Conservation (phyloP, 1,140 invertebrate species). For the Platorchestia sp. region DNA sequence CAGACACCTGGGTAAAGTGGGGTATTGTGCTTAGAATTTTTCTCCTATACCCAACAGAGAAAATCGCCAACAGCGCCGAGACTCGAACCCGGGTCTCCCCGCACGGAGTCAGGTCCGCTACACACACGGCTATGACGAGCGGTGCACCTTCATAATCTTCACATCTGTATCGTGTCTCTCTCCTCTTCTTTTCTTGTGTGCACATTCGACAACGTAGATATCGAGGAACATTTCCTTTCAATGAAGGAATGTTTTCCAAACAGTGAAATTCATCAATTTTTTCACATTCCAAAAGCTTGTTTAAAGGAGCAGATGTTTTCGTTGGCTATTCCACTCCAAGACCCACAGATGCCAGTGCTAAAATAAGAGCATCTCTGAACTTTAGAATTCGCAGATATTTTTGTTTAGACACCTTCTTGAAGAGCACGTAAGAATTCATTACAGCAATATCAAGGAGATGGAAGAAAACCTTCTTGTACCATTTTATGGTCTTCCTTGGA, state of each 20-base stretch:
- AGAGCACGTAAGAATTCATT: constrained; percentile 24
- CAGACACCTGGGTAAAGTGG: no score
- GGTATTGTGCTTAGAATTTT: no score
- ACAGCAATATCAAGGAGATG: constrained; percentile 49
- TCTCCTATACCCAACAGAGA: no score
- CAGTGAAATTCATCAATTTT: neutral
- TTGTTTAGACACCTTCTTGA: no score
- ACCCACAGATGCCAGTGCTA: constrained; percentile 1
- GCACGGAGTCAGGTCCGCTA: no score
- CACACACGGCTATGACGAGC: no score
- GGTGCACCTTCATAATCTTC: neutral
- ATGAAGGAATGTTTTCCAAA: neutral
- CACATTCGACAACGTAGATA: neutral
- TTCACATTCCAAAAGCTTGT: neutral
- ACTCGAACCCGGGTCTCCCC: no score
- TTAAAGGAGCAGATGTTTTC: no score
- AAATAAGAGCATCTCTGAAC: no score
- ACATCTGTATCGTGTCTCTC: constrained; percentile 31
- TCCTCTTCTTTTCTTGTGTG: constrained; percentile 17
- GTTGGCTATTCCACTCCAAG: neutral
- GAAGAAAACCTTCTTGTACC: constrained; percentile 47
- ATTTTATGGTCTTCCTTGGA: constrained; percentile 52
- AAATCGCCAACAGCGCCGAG: no score
- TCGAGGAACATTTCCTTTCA: neutral
- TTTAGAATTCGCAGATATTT: no score